phyloP scores from a whole-genome alignment of 1,140 invertebrate genomes.

The Hyphantria cunea region DNA sequence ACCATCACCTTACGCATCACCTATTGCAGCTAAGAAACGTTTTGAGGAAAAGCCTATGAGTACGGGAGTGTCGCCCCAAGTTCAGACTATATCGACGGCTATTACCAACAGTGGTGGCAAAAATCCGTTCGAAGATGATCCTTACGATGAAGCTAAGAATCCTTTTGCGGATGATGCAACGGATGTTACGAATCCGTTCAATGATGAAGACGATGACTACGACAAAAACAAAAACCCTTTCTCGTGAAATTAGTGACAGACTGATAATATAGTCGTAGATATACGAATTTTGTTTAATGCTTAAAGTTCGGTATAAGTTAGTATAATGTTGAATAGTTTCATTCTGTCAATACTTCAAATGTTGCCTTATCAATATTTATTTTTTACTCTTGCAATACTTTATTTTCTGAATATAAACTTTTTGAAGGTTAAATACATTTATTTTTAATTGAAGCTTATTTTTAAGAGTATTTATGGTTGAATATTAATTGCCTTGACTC shows the following conservation, averaged over 20 bases:
- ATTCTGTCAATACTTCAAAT: neutral
- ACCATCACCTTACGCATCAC: conserved; percentile 42
- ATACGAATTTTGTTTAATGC: neutral
- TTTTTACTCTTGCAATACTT: too few species aligned
- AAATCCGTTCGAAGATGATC: conserved; percentile 83
- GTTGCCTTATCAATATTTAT: neutral
- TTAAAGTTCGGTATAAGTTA: neutral
- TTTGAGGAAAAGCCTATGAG: conserved; percentile 24
- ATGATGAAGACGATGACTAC: conserved; percentile 82
- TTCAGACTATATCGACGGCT: conserved; percentile 62
- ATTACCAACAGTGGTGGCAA: conserved; percentile 67
- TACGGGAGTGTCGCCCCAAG: conserved; percentile 36
- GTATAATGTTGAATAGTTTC: neutral
- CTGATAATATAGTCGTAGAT: neutral
- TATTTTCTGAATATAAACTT: too few species aligned
- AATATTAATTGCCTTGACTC: too few species aligned
- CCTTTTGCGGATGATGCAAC: conserved; percentile 78
- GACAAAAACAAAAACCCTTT: conserved; percentile 88
- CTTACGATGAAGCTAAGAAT: conserved; percentile 84
- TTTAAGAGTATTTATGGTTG: too few species aligned
- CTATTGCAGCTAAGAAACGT: conserved; percentile 35
- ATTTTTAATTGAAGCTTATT: too few species aligned
- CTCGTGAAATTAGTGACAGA: conserved; percentile 43
- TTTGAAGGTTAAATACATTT: too few species aligned
- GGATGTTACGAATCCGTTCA: conserved; percentile 83